Conservation (phyloP, 1,140 invertebrate genomes). For the Phymorhynchus buccinoides region DNA sequence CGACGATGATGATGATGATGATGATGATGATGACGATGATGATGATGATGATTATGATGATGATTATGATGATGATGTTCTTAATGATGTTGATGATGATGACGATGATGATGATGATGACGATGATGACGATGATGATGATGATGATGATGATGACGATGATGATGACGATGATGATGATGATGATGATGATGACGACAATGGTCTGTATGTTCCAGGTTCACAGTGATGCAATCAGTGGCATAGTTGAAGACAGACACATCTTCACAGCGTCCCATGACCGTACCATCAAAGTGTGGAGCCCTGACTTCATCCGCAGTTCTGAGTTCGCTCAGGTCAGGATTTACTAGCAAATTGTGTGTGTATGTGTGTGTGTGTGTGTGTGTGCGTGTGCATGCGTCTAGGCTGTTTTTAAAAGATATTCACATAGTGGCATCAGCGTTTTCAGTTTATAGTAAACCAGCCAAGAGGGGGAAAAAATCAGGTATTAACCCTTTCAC, state of each 20-base stretch:
- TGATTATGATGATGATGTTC: no score
- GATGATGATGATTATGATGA: no score
- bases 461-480: no score
- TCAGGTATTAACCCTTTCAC: no score
- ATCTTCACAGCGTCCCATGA: slow-evolving; percentile 57
- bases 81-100: no score
- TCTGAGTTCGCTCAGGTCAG: slow-evolving; percentile 50
- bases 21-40: background rate
- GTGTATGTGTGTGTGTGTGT: background rate
- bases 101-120: no score
- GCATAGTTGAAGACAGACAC: slow-evolving; percentile 31
- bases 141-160: slow-evolving; percentile 13
- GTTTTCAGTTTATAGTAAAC: no score
- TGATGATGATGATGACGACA: slow-evolving; percentile 5
- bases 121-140: slow-evolving; percentile 9
- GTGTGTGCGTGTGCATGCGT: background rate
- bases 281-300: slow-evolving; percentile 61
- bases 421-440: background rate
- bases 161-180: slow-evolving; percentile 13
- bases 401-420: background rate
- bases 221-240: slow-evolving; percentile 47
- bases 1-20: no score
- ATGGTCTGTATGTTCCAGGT: slow-evolving; percentile 45
- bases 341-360: background rate
- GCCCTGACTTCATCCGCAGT: slow-evolving; percentile 11